Conservation (phyloP, 2,888 invertebrate genomes). For the Mechanitis messenoides region DNA sequence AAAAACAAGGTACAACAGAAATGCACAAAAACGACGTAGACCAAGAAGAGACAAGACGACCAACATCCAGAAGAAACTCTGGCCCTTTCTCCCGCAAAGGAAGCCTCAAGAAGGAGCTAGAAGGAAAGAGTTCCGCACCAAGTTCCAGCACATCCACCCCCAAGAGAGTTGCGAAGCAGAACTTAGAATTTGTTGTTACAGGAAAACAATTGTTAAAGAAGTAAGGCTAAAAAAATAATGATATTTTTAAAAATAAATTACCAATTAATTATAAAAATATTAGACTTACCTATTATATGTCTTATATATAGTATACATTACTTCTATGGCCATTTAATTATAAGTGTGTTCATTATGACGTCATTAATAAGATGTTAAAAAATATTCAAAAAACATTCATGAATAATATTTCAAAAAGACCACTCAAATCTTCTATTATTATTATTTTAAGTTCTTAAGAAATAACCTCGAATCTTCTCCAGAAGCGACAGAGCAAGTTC, state of each 20-base stretch:
- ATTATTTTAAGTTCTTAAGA: too few species aligned
- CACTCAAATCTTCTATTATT: too few species aligned
- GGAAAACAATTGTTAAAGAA: slow-evolving; percentile 60
- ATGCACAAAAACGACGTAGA: slow-evolving; percentile 34
- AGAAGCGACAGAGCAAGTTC: slow-evolving; percentile 63
- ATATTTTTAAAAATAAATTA: too few species aligned
- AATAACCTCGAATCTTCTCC: slow-evolving; percentile 9
- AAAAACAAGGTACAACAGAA: slow-evolving; percentile 1
- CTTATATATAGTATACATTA: too few species aligned
- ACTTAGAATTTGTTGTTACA: slow-evolving; percentile 58
- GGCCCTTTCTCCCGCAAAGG: slow-evolving; percentile 48
- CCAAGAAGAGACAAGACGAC: slow-evolving; percentile 42
- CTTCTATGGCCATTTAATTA: too few species aligned
- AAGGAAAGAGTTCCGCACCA: slow-evolving; percentile 36
- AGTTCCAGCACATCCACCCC: slow-evolving; percentile 47
- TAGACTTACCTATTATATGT: too few species aligned
- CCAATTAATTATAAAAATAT: too few species aligned
- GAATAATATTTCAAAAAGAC: too few species aligned
- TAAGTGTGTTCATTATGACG: too few species aligned
- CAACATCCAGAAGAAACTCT: slow-evolving; percentile 55
- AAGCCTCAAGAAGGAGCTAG: slow-evolving; percentile 46
- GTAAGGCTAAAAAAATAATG: slow-evolving; percentile 31
- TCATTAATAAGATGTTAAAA: too few species aligned
- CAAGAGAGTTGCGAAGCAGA: slow-evolving; percentile 44
- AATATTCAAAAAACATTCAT: too few species aligned